Percentiles rank a stretch among this genome's conserved stretches.
These are phyloP conservation scores for Dicrostonyx torquatus DNA, from an alignment of 2,797 vertebrate species.

Conservation along the genomic window DNA sequence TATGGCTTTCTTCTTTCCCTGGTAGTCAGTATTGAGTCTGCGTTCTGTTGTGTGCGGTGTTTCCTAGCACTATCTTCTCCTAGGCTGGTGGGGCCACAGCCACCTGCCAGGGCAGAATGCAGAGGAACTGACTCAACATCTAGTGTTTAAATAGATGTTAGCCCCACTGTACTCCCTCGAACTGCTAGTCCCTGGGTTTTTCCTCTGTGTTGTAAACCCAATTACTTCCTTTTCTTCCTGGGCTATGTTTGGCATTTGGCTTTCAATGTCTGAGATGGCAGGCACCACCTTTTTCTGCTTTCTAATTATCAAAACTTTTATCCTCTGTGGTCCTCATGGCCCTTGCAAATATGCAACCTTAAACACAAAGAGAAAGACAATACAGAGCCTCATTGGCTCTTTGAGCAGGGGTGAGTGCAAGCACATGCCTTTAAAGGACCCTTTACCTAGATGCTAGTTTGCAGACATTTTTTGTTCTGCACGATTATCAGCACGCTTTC, in stretches of 20 bases:
- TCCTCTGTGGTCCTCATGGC: not conserved
- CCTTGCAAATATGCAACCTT: not conserved
- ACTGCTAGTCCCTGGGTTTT: not conserved
- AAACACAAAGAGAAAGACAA: not conserved
- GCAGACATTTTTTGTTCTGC: not conserved
- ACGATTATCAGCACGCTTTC: not conserved
- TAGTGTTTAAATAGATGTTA: not conserved
- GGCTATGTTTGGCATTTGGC: not conserved
- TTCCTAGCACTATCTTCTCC: not conserved
- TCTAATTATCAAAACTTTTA: not conserved
- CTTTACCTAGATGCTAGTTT: slow-evolving; percentile 6
- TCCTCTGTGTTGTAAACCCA: not conserved
- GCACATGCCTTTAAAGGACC: not conserved
- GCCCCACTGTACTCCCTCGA: not conserved
- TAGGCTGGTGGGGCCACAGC: not conserved
- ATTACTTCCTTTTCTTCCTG: not conserved
- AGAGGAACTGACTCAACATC: not conserved
- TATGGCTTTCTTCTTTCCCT: not conserved
- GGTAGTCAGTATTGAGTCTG: not conserved
- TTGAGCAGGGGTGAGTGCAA: not conserved
- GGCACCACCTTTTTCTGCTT: not conserved
- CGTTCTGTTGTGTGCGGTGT: not conserved
- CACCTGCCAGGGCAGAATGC: not conserved
- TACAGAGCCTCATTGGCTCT: not conserved
- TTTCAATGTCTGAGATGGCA: not conserved